phyloP scores from a whole-genome alignment of 2,797 vertebrate genomes.

The Mareca strepera region DNA sequence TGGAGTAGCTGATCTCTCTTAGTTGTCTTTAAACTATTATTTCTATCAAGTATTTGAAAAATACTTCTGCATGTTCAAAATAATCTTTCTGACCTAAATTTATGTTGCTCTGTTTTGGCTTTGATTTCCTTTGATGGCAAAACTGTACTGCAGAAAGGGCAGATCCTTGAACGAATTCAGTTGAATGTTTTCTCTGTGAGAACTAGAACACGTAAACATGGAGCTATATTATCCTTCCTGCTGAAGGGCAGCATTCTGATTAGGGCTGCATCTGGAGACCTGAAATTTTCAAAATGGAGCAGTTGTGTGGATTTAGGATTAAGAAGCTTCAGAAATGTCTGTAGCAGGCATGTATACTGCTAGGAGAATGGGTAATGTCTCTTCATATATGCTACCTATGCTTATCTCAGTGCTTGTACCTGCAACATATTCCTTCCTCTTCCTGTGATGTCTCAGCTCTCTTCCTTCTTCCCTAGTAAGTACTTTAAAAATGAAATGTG shows the following conservation, averaged over 20 bases:
- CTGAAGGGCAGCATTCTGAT: slow-evolving; percentile 26
- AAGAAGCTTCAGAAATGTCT: slow-evolving; percentile 13
- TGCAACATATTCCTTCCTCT: slow-evolving; percentile 26
- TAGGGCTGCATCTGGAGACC: slow-evolving; percentile 22
- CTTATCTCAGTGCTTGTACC: neutral
- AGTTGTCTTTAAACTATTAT: neutral
- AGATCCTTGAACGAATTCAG: neutral
- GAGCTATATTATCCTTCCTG: neutral
- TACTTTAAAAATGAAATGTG: slow-evolving; percentile 30
- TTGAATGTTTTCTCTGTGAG: neutral
- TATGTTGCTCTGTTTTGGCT: neutral
- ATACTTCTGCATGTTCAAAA: neutral
- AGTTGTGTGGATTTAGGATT: slow-evolving; percentile 15
- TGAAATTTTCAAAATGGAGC: slow-evolving; percentile 37
- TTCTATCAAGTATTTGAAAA: neutral
- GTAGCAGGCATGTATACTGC: neutral
- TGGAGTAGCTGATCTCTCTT: neutral
- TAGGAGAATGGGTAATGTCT: neutral
- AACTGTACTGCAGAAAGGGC: neutral
- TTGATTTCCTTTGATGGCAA: neutral
- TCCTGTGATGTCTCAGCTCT: neutral
- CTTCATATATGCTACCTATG: neutral
- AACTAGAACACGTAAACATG: neutral
- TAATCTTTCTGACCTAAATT: neutral
- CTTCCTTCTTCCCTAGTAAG: slow-evolving; percentile 25